Evolutionary conservation across 1,140 invertebrate species (phyloP).

Genomic region (Nasonia vitripennis): DNA sequence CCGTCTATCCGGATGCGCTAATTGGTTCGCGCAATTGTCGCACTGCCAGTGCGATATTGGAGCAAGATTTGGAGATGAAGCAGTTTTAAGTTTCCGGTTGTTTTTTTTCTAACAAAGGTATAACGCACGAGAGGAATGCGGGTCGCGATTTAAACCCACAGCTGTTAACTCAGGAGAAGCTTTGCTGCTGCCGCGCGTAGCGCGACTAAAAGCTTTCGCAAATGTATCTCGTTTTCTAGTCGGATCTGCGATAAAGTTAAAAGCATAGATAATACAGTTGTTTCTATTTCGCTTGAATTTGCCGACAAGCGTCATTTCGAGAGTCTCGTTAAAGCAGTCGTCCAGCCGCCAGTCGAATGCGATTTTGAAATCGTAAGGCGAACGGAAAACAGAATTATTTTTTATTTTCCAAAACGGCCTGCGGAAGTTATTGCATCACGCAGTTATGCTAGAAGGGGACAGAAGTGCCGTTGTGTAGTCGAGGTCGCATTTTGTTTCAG

Average conservation of each 20-base stretch:
- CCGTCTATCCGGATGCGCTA: not conserved
- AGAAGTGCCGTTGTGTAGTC: not conserved
- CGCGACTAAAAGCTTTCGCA: not conserved
- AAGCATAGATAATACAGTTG: not conserved
- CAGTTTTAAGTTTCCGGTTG: not conserved
- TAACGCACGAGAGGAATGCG: too few species aligned
- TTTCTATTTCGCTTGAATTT: not conserved
- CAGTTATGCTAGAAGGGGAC: not conserved
- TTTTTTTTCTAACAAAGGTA: not conserved
- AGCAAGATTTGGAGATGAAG: not conserved
- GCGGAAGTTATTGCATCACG: not conserved
- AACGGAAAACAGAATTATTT: not conserved
- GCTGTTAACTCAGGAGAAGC: too few species aligned
- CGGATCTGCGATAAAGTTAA: not conserved
- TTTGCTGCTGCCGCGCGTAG: too few species aligned
- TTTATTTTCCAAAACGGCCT: not conserved
- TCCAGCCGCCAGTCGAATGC: not conserved
- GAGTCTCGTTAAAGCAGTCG: not conserved
- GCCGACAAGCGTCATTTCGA: not conserved
- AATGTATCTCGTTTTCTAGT: not conserved
- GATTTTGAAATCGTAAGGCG: not conserved
- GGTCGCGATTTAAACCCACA: too few species aligned
- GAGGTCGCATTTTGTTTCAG: not conserved
- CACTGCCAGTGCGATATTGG: not conserved
- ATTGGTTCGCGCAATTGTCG: not conserved